Evolutionary conservation across 2,888 invertebrate genomes (phyloP).

Genomic region (Dascillus cervinus): DNA sequence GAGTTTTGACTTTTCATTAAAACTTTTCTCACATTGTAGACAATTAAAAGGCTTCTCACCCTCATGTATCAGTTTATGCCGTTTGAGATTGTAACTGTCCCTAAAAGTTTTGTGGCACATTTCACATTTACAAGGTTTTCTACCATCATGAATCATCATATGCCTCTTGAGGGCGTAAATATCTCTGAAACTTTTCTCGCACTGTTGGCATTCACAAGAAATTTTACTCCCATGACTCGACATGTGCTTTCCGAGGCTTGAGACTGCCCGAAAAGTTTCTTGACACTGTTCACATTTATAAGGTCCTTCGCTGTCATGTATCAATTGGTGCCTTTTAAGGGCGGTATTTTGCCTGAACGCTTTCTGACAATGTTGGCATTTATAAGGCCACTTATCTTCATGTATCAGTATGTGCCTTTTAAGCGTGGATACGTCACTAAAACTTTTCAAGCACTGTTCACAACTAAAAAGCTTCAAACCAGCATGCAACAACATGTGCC

Average conservation of each 20-base stretch:
- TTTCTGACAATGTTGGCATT: conserved; percentile 3
- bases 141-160: no score
- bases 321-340: conserved; percentile 4
- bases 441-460: conserved; percentile 2
- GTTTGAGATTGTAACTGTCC: no score
- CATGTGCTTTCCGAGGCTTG: no score
- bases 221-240: no score
- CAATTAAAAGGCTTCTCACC: conserved; percentile 4
- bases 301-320: conserved; percentile 2
- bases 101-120: conserved; percentile 1
- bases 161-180: no score
- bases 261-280: no score
- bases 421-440: conserved; percentile 2
- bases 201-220: no score
- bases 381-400: conserved; percentile 1
- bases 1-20: conserved; percentile 2
- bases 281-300: conserved; percentile 5
- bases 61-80: conserved; percentile 2
- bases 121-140: no score
- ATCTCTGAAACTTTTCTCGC: no score
- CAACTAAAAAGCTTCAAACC: conserved; percentile 3
- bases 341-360: not conserved
- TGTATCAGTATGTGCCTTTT: conserved; percentile 2
- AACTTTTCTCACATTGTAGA: conserved; percentile 1
- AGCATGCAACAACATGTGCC: conserved; percentile 4